These are phyloP conservation scores for Drosophila kohkoa DNA, from an alignment of 1,140 invertebrate species.

Conservation along the genomic window DNA sequence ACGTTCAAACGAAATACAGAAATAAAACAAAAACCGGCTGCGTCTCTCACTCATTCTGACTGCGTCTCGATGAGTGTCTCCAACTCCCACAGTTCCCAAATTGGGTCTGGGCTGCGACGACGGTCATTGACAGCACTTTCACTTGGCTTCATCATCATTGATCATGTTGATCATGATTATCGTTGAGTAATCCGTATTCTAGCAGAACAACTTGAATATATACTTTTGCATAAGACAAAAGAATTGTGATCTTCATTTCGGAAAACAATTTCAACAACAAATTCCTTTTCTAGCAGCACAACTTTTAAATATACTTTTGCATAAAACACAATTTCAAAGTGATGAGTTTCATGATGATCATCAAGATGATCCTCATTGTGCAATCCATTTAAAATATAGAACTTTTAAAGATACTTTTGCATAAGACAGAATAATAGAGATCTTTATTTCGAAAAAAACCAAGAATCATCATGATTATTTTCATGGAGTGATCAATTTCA, in stretches of 20 bases:
- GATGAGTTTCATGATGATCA: too few species aligned
- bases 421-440: constrained; percentile 56
- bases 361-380: too few species aligned
- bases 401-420: too few species aligned
- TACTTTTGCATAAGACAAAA: neutral
- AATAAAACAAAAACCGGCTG: constrained; percentile 31
- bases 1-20: constrained; percentile 9
- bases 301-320: too few species aligned
- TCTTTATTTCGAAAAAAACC: constrained; percentile 53
- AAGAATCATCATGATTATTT: too few species aligned
- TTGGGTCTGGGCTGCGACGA: constrained; percentile 25
- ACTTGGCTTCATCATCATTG: constrained; percentile 17
- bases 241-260: neutral
- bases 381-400: too few species aligned
- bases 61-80: neutral
- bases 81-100: constrained; percentile 24
- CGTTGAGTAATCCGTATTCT: constrained; percentile 24
- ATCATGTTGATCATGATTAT: constrained; percentile 7
- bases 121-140: constrained; percentile 48
- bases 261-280: constrained; percentile 34
- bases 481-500: too few species aligned
- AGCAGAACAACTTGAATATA: neutral
- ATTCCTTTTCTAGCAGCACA: too few species aligned
- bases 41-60: constrained; percentile 42
- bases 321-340: too few species aligned